Conservation (phyloP, 2,888 invertebrate genomes). For the Ennomos fuscantarius region DNA sequence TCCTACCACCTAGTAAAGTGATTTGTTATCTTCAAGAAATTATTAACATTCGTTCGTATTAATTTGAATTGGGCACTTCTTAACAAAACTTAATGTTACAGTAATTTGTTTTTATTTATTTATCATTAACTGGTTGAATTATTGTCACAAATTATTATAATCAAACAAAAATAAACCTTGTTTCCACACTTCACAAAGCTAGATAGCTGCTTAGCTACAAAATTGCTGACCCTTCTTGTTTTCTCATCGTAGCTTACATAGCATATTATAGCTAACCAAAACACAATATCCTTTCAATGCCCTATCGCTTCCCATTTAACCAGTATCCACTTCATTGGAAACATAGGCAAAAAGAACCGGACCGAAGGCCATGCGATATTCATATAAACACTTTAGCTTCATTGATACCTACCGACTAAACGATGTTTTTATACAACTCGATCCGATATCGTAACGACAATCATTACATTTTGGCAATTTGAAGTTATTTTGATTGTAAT, state of each 20-base stretch:
- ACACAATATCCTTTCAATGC: constrained; percentile 21
- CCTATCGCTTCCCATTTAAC: constrained; percentile 18
- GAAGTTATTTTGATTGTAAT: no score
- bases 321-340: constrained; percentile 34
- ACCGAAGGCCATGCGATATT: constrained; percentile 37
- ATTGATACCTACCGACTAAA: constrained; percentile 42
- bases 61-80: no score
- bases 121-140: no score
- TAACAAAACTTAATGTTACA: no score
- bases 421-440: constrained; percentile 5
- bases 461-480: no score
- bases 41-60: no score
- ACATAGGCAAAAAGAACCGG: constrained; percentile 36
- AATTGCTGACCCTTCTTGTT: constrained; percentile 20
- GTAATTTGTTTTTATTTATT: no score
- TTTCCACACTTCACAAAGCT: no score
- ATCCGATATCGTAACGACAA: constrained; percentile 3
- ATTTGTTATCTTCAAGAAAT: no score
- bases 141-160: no score
- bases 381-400: constrained; percentile 51
- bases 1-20: no score
- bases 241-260: constrained; percentile 18
- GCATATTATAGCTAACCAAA: constrained; percentile 27
- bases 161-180: no score
- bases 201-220: not conserved